Conservation (phyloP, 23 tunicate species). For the Phallusia fumigata region DNA sequence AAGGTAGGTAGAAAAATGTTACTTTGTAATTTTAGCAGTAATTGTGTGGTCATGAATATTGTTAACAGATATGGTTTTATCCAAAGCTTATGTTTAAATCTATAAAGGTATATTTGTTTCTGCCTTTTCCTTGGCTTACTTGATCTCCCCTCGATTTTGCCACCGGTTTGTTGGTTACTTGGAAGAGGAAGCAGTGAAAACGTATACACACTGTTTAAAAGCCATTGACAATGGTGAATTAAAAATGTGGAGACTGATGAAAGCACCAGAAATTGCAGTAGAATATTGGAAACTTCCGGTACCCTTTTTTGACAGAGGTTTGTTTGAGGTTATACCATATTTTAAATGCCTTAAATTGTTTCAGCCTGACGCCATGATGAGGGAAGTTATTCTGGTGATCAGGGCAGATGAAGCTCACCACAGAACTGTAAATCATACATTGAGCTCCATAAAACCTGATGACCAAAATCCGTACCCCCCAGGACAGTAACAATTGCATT, state of each 20-base stretch:
- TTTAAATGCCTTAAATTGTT: not conserved
- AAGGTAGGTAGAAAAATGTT: slow-evolving; percentile 30
- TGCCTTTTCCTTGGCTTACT: slow-evolving; percentile 74
- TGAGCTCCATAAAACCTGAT: slow-evolving; percentile 59
- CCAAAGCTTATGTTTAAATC: too few relatives aligned
- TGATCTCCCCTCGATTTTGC: slow-evolving; percentile 80
- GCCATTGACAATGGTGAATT: slow-evolving; percentile 76
- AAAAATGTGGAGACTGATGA: slow-evolving; percentile 93
- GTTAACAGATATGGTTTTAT: not conserved
- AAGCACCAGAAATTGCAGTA: slow-evolving; percentile 88
- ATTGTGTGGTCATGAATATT: not conserved
- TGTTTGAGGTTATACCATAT: too few relatives aligned
- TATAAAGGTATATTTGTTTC: slow-evolving; percentile 80
- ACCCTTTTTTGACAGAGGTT: not conserved
- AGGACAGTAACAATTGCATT: slow-evolving; percentile 44
- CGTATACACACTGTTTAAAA: slow-evolving; percentile 72
- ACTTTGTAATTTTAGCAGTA: not conserved
- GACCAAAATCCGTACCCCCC: slow-evolving; percentile 87
- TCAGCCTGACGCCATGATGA: slow-evolving; percentile 87
- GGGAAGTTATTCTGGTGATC: slow-evolving; percentile 83
- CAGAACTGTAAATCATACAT: slow-evolving; percentile 74
- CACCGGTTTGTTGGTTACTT: slow-evolving; percentile 93
- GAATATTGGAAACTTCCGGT: slow-evolving; percentile 82
- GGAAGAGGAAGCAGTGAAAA: slow-evolving; percentile 90
- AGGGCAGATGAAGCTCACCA: slow-evolving; percentile 95